A percentile compares a stretch with the other conserved stretches of the same genome.
Conservation (phyloP, 2,797 vertebrate species). For the Myripristis murdjan region DNA sequence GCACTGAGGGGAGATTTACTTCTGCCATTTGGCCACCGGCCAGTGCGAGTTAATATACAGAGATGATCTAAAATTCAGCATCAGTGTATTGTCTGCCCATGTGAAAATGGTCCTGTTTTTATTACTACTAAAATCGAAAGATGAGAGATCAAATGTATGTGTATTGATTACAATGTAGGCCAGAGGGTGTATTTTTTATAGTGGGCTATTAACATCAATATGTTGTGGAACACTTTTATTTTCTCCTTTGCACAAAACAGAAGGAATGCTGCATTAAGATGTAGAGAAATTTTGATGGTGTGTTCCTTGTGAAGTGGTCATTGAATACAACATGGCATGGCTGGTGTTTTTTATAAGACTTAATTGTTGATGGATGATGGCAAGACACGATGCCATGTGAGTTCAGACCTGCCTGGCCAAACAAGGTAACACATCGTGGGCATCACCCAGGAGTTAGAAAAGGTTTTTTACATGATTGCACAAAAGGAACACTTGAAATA, state of each 20-base stretch:
- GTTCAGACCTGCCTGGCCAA: slow-evolving; percentile 2
- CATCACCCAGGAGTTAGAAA: slow-evolving; percentile 6
- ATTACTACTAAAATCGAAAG: slow-evolving; percentile 13
- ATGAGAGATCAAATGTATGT: slow-evolving; percentile 6
- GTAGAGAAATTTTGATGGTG: neutral
- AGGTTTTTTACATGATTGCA: neutral
- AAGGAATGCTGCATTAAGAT: neutral
- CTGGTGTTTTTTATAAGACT: slow-evolving; percentile 25
- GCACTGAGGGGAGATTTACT: slow-evolving; percentile 23
- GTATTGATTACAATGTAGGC: neutral
- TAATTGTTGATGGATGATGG: slow-evolving; percentile 42
- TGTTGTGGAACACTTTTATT: neutral
- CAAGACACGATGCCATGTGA: slow-evolving; percentile 50
- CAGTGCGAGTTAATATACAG: slow-evolving; percentile 6
- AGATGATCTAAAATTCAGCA: slow-evolving; percentile 13
- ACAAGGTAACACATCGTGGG: too few relatives aligned
- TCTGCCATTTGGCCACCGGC: slow-evolving; percentile 11
- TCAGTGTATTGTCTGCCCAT: neutral
- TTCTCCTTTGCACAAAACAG: neutral
- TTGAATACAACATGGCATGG: neutral
- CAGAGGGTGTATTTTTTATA: neutral
- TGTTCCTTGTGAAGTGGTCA: slow-evolving; percentile 5
- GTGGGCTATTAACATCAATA: neutral
- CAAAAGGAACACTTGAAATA: slow-evolving; percentile 12
- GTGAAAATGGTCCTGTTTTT: slow-evolving; percentile 9